These are phyloP conservation scores for Scaptomyza cyrtandrae DNA, from an alignment of 2,888 invertebrate species.

Conservation along the genomic window DNA sequence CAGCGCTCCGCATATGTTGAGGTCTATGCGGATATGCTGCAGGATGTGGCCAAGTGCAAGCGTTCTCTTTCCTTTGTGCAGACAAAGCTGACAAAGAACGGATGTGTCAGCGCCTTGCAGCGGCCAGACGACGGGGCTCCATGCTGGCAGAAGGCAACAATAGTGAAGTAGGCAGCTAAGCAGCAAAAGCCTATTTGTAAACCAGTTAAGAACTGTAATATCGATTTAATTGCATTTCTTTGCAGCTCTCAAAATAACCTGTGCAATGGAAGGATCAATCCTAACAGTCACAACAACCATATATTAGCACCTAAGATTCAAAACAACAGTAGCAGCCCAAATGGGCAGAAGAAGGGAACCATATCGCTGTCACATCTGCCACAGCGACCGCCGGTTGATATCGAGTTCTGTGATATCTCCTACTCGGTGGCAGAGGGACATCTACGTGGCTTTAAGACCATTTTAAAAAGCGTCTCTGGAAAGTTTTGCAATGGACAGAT, in stretches of 20 bases:
- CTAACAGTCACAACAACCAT: conserved; percentile 82
- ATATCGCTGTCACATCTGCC: conserved; percentile 92
- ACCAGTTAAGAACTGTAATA: not conserved
- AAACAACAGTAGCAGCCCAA: conserved; percentile 86
- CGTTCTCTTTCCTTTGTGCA: conserved; percentile 77
- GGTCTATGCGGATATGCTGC: conserved; percentile 58
- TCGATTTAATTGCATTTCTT: conserved; percentile 9
- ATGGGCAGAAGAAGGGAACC: conserved; percentile 89
- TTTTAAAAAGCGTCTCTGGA: conserved; percentile 94
- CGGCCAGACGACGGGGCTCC: conserved; percentile 44
- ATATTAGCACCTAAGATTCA: conserved; percentile 89
- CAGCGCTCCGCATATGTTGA: conserved; percentile 62
- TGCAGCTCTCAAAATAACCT: conserved; percentile 89
- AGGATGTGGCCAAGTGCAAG: conserved; percentile 46
- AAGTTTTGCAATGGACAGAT: conserved; percentile 95
- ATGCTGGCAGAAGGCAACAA: conserved; percentile 61
- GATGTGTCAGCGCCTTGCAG: conserved; percentile 76
- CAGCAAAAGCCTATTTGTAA: no score
- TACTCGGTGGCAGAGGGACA: conserved; percentile 95
- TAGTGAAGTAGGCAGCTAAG: conserved; percentile 67
- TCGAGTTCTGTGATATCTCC: conserved; percentile 94
- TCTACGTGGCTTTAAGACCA: conserved; percentile 92
- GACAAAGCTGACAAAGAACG: conserved; percentile 79
- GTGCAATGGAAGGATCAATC: conserved; percentile 87
- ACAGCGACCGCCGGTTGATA: conserved; percentile 94